These are phyloP conservation scores for Troides helena DNA, from an alignment of 2,888 invertebrate species.

Conservation along the genomic window DNA sequence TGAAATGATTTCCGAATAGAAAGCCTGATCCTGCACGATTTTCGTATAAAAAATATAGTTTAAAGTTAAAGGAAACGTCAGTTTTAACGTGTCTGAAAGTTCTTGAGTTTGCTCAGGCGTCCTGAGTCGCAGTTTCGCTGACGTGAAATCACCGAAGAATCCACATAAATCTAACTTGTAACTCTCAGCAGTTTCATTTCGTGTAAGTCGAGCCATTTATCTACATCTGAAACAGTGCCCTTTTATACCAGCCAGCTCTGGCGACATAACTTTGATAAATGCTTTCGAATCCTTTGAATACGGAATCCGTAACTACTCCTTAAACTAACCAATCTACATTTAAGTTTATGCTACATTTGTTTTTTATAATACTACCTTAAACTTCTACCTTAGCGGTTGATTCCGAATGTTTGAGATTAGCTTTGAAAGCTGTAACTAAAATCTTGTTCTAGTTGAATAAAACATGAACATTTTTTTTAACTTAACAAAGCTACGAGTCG, in stretches of 20 bases:
- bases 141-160: constrained; percentile 1
- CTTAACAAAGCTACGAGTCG: too few species aligned
- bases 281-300: background rate
- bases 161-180: constrained; percentile 18
- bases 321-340: background rate
- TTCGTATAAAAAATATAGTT: background rate
- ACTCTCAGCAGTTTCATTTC: constrained; percentile 14
- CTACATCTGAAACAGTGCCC: constrained; percentile 17
- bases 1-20: too few species aligned
- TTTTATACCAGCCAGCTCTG: background rate
- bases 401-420: too few species aligned
- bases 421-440: too few species aligned
- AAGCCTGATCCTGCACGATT: too few species aligned
- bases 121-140: background rate
- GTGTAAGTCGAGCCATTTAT: constrained; percentile 12
- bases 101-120: background rate
- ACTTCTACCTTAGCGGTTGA: too few species aligned
- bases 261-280: constrained; percentile 5
- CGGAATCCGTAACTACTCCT: background rate
- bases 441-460: too few species aligned
- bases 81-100: background rate
- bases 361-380: background rate
- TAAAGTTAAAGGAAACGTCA: background rate
- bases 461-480: too few species aligned
- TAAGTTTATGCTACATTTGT: background rate